Evolutionary conservation across 1,140 invertebrate genomes (phyloP).

Genomic region (Solen grandis): DNA sequence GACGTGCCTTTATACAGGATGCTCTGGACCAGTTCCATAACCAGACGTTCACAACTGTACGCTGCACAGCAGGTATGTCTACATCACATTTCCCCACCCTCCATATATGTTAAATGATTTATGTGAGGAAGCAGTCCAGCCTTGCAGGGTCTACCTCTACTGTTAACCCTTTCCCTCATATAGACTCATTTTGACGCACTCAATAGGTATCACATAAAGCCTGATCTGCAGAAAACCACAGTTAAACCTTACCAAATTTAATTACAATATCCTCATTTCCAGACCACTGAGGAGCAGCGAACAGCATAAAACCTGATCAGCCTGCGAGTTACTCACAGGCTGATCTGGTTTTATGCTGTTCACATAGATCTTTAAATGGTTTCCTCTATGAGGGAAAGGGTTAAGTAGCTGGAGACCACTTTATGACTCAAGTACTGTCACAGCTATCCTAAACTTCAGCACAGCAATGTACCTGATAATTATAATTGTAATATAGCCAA

Average conservation of each 20-base stretch:
- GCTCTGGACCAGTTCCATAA: slow-evolving; percentile 87
- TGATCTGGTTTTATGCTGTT: too few relatives aligned
- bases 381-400: too few relatives aligned
- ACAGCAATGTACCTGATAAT: background rate
- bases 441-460: background rate
- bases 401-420: background rate
- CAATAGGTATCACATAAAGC: too few relatives aligned
- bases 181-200: background rate
- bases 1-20: slow-evolving; percentile 84
- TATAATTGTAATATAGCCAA: too few relatives aligned
- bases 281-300: too few relatives aligned
- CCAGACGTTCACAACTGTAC: slow-evolving; percentile 86
- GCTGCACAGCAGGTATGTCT: slow-evolving; percentile 85
- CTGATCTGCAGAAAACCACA: too few relatives aligned
- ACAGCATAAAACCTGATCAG: too few relatives aligned
- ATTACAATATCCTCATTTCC: too few relatives aligned
- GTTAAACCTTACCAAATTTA: too few relatives aligned
- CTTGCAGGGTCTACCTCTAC: background rate
- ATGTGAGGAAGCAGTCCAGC: background rate
- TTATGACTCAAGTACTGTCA: background rate
- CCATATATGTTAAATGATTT: background rate
- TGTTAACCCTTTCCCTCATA: background rate
- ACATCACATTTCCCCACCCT: background rate
- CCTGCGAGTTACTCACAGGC: too few relatives aligned
- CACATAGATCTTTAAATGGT: too few relatives aligned